A percentile compares a stretch with the other conserved stretches of the same genome.
Evolutionary conservation across 2,113 vertebrate species (phyloP).

Genomic region (Cyanoramphus novaezelandiae): DNA sequence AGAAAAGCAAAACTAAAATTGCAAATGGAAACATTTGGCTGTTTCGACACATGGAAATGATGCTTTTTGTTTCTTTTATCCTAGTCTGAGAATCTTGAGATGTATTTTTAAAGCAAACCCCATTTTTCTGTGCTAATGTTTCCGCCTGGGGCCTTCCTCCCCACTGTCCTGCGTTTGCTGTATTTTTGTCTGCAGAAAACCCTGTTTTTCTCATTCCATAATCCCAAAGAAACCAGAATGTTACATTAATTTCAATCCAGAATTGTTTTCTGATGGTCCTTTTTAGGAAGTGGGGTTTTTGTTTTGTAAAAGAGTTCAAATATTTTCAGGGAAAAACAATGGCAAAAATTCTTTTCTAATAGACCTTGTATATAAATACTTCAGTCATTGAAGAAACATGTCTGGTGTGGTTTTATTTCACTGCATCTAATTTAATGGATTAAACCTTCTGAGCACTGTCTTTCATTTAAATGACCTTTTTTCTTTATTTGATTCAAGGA

Average conservation of each 20-base stretch:
- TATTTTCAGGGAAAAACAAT: background rate
- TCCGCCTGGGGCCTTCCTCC: background rate
- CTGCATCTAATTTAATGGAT: background rate
- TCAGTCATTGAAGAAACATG: background rate
- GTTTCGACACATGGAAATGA: background rate
- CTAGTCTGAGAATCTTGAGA: background rate
- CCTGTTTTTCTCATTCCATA: background rate
- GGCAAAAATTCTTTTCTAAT: background rate
- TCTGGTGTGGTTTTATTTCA: background rate
- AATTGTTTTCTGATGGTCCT: background rate
- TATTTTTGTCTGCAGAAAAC: background rate
- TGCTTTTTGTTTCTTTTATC: background rate
- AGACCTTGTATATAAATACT: background rate
- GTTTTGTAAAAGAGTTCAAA: background rate
- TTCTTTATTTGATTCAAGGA: background rate
- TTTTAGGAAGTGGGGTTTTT: background rate
- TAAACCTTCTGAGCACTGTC: background rate
- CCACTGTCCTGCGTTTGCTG: background rate
- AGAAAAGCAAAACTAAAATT: accelerated
- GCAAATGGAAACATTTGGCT: background rate
- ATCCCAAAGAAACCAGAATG: background rate
- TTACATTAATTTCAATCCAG: background rate
- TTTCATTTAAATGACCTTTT: conserved; percentile 10
- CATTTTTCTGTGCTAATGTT: background rate
- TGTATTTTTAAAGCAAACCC: background rate